phyloP scores from a whole-genome alignment of 2,797 vertebrate genomes.

The Cuniculus paca region DNA sequence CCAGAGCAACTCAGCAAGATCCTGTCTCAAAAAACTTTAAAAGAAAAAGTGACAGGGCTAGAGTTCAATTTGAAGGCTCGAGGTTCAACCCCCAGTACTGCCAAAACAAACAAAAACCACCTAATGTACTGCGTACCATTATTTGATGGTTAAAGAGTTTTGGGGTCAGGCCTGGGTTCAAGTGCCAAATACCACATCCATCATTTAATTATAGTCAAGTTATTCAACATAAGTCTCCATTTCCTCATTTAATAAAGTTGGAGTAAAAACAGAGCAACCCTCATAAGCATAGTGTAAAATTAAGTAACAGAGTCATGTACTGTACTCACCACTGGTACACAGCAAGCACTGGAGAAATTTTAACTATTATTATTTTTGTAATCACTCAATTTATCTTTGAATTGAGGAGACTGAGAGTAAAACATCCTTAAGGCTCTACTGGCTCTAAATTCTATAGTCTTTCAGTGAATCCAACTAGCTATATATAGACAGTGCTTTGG shows the following conservation, averaged over 20 bases:
- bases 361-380: slow-evolving; percentile 8
- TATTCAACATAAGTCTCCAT: neutral
- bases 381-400: neutral
- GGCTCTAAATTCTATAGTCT: slow-evolving; percentile 29
- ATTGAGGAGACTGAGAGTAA: neutral
- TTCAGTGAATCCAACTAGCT: neutral
- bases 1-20: neutral
- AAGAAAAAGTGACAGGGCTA: neutral
- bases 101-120: neutral
- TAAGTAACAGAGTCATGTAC: neutral
- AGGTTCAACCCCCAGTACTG: neutral
- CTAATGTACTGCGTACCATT: neutral
- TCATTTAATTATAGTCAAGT: slow-evolving; percentile 12
- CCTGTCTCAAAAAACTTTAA: neutral
- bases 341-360: neutral
- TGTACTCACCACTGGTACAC: neutral
- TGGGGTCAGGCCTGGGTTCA: slow-evolving; percentile 34
- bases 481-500: neutral
- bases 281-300: neutral
- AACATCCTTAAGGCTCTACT: neutral
- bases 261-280: neutral
- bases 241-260: slow-evolving; percentile 34
- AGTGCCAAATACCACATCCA: slow-evolving; percentile 5
- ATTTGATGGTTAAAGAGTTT: neutral
- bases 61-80: neutral